These are phyloP conservation scores for Oncorhynchus kisutch DNA, from an alignment of 2,113 vertebrate genomes.

Conservation along the genomic window DNA sequence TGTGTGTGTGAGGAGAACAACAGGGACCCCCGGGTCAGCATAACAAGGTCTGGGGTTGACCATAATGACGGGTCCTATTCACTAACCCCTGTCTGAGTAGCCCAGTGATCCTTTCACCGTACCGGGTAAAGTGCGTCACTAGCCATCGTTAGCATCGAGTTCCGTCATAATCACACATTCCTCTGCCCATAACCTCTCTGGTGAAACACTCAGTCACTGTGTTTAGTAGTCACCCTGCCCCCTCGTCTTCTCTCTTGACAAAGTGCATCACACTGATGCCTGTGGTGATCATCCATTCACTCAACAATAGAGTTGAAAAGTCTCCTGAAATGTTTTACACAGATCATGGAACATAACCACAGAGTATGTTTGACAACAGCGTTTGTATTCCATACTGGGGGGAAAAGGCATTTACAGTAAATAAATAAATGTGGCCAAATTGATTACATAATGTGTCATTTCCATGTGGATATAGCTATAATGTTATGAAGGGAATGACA, in stretches of 20 bases:
- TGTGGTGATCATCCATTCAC: neutral
- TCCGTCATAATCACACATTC: constrained; percentile 4
- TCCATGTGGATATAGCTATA: no score
- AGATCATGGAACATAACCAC: neutral
- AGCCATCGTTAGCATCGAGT: neutral
- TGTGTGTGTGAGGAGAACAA: neutral
- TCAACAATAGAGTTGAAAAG: neutral
- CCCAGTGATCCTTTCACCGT: neutral
- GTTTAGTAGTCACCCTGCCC: neutral
- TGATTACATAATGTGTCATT: no score
- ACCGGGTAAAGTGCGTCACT: neutral
- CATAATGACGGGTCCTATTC: neutral
- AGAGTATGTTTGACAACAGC: neutral
- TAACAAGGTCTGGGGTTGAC: neutral
- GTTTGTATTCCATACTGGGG: neutral
- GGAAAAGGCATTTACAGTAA: no score
- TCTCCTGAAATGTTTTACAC: neutral
- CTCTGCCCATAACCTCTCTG: neutral
- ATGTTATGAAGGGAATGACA: no score
- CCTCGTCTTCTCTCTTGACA: neutral
- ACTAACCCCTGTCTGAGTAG: neutral
- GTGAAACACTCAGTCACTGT: neutral
- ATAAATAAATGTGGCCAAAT: no score
- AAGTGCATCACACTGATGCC: neutral
- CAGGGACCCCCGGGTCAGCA: neutral